phyloP scores from a whole-genome alignment of 1,140 invertebrate species.

The Drosophila saltans region DNA sequence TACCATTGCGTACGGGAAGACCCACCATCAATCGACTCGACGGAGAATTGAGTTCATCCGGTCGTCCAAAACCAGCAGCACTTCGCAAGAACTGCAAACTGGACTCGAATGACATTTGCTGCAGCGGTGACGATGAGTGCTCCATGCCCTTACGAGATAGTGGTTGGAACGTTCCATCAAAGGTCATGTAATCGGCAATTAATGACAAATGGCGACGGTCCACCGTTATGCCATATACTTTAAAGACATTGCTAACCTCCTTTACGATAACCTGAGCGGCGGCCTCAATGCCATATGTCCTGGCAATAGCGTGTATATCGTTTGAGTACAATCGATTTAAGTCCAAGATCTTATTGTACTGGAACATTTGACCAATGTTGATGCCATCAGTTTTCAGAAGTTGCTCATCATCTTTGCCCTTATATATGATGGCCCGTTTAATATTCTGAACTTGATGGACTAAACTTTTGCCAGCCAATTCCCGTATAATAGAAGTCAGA shows the following conservation, averaged over 20 bases:
- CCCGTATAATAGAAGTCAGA: slow-evolving; percentile 90
- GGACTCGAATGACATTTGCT: slow-evolving; percentile 99
- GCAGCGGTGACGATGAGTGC: slow-evolving; percentile 93
- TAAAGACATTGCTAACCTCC: slow-evolving; percentile 96
- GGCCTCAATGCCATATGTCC: slow-evolving; percentile 98
- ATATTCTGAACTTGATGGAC: slow-evolving; percentile 93
- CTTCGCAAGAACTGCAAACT: slow-evolving; percentile 93
- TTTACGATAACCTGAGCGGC: slow-evolving; percentile 94
- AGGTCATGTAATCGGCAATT: slow-evolving; percentile 99
- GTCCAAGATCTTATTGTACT: slow-evolving; percentile 92
- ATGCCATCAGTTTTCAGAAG: slow-evolving; percentile 97
- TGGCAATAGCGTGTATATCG: slow-evolving; percentile 95
- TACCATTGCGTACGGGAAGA: slow-evolving; percentile 91
- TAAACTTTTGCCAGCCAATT: slow-evolving; percentile 89
- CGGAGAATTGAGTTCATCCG: slow-evolving; percentile 92
- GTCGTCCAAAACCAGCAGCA: slow-evolving; percentile 88
- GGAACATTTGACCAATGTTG: slow-evolving; percentile 95
- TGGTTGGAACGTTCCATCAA: slow-evolving; percentile 93
- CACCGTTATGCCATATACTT: slow-evolving; percentile 97
- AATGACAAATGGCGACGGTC: slow-evolving; percentile 96
- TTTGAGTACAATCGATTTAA: slow-evolving; percentile 95
- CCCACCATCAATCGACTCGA: slow-evolving; percentile 95
- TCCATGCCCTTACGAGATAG: slow-evolving; percentile 96
- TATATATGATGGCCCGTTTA: slow-evolving; percentile 91
- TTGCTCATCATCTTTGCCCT: slow-evolving; percentile 85